A percentile compares a stretch with the other conserved stretches of the same genome.
These are phyloP conservation scores for Dipodomys stephensi DNA, from an alignment of 2,113 vertebrate genomes.

Conservation along the genomic window DNA sequence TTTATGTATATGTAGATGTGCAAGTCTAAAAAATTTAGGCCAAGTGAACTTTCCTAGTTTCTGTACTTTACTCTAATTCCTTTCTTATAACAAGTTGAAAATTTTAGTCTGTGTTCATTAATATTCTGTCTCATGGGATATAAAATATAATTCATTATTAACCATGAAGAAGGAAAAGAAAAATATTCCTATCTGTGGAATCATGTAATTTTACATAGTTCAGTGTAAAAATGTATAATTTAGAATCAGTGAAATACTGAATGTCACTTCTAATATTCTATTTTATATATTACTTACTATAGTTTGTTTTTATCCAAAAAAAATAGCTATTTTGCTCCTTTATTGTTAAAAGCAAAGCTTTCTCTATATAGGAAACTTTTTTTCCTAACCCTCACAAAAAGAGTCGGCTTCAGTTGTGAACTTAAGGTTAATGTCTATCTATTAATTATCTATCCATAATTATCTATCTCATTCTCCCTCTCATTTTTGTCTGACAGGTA, in stretches of 20 bases:
- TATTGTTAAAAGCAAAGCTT: neutral
- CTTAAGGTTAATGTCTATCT: too few species aligned
- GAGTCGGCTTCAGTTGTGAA: neutral
- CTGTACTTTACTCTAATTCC: neutral
- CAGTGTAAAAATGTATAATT: neutral
- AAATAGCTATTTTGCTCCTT: neutral
- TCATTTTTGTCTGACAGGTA: slow-evolving; percentile 2
- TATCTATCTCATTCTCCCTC: neutral
- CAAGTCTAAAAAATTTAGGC: too few species aligned
- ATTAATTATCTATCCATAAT: too few species aligned
- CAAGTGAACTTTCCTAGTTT: neutral
- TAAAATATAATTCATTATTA: neutral
- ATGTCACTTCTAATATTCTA: neutral
- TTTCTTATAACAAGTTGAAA: neutral
- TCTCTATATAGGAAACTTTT: neutral
- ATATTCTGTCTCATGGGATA: neutral
- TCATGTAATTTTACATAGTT: neutral
- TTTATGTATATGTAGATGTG: too few species aligned
- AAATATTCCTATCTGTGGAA: neutral
- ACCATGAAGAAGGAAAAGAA: neutral
- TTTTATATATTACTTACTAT: neutral
- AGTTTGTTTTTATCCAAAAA: neutral
- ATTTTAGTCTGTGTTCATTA: neutral
- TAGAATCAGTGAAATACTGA: neutral
- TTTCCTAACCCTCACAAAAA: neutral